Evolutionary conservation across 2,797 vertebrate species (phyloP).

Genomic region (Platalea minor): DNA sequence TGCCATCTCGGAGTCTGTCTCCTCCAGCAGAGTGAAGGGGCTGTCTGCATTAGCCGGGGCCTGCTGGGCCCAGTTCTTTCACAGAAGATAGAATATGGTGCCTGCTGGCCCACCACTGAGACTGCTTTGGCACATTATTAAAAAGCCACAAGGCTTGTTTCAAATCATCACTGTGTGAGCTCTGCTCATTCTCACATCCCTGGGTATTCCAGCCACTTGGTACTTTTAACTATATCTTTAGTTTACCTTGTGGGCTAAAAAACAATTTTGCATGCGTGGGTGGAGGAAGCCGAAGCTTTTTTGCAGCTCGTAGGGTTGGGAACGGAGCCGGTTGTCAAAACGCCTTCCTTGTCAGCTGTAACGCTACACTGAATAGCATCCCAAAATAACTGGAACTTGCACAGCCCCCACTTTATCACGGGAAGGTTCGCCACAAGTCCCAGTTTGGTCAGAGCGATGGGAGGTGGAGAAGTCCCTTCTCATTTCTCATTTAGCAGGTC

Average conservation of each 20-base stretch:
- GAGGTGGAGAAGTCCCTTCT: not conserved
- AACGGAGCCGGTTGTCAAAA: constrained; percentile 39
- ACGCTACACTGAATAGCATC: not conserved
- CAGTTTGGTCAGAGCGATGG: not conserved
- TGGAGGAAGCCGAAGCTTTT: constrained; percentile 40
- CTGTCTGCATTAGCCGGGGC: constrained; percentile 79
- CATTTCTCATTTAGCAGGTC: not conserved
- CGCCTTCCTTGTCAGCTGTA: constrained; percentile 23
- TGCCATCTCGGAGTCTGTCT: constrained; percentile 94
- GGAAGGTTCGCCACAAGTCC: not conserved
- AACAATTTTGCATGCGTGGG: constrained; percentile 59
- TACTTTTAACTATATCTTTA: constrained; percentile 77
- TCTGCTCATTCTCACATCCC: constrained; percentile 85
- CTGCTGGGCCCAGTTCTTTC: constrained; percentile 81
- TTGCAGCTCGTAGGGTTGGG: constrained; percentile 12
- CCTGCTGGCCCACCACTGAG: constrained; percentile 83
- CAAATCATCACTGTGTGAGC: constrained; percentile 84
- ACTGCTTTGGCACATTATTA: constrained; percentile 89
- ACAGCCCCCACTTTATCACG: not conserved
- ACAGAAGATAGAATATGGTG: constrained; percentile 83
- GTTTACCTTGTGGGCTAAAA: constrained; percentile 68
- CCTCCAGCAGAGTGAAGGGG: constrained; percentile 88
- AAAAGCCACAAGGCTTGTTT: constrained; percentile 86
- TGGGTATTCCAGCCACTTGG: constrained; percentile 78
- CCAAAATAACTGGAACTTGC: constrained; percentile 30